Evolutionary conservation across 2,113 vertebrate species (phyloP).

Genomic region (Semnornis frantzii): DNA sequence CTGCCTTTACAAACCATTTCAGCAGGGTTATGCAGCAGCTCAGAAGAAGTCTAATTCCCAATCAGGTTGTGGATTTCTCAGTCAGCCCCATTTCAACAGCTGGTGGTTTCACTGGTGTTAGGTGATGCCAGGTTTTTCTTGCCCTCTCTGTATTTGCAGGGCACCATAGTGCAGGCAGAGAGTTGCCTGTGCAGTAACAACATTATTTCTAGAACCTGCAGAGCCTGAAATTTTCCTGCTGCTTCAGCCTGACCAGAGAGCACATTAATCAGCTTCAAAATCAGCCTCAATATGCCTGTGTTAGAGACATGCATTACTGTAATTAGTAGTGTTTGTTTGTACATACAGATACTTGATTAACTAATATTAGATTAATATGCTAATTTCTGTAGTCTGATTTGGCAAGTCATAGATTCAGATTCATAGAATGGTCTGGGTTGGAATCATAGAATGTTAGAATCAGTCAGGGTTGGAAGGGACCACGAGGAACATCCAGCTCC

Average conservation of each 20-base stretch:
- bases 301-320: accelerated
- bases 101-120: not conserved
- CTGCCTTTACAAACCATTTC: not conserved
- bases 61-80: not conserved
- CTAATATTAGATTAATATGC: no score
- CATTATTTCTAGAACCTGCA: not conserved
- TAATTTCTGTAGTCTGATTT: no score
- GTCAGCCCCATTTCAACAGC: not conserved
- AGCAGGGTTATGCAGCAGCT: not conserved
- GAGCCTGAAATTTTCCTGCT: not conserved
- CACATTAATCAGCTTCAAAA: not conserved
- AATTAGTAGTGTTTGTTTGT: not conserved
- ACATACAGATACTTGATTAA: not conserved
- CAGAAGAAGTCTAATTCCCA: not conserved
- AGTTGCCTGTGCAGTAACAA: not conserved
- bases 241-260: not conserved
- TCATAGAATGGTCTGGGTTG: no score
- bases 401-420: no score
- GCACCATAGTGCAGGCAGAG: not conserved
- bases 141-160: not conserved
- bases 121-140: not conserved
- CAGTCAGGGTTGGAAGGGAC: no score
- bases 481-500: no score
- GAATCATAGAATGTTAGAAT: no score
- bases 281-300: not conserved